These are phyloP conservation scores for Orchesellides sinensis DNA, from an alignment of 2,888 invertebrate genomes.

Conservation along the genomic window DNA sequence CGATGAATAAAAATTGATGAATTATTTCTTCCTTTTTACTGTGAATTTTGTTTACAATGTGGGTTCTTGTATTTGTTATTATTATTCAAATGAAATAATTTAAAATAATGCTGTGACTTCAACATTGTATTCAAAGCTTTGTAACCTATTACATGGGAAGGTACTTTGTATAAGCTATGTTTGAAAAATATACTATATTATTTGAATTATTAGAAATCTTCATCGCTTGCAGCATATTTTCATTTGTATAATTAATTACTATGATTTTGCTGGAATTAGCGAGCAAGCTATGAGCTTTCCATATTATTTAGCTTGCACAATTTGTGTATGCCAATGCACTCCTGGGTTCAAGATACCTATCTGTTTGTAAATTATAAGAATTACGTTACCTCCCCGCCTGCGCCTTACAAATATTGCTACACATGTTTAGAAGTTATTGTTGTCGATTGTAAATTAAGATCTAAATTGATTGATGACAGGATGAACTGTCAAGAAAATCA, in stretches of 20 bases:
- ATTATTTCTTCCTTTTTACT: conserved; percentile 19
- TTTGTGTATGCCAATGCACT: no score
- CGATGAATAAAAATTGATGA: conserved; percentile 43
- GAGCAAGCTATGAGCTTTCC: no score
- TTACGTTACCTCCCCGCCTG: conserved; percentile 54
- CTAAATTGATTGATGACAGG: conserved; percentile 70
- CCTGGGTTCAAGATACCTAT: neutral
- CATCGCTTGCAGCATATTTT: conserved; percentile 38
- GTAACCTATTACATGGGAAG: no score
- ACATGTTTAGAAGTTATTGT: no score
- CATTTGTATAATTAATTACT: conserved; percentile 61
- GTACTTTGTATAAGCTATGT: no score
- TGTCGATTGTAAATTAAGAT: conserved; percentile 68
- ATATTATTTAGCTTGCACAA: no score
- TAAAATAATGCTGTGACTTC: no score
- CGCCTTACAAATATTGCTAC: conserved; percentile 36
- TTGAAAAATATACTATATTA: no score
- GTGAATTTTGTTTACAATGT: conserved; percentile 48
- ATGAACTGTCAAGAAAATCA: conserved; percentile 44
- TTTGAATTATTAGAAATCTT: no score
- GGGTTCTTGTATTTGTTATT: no score
- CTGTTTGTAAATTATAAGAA: neutral
- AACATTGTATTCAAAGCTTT: no score
- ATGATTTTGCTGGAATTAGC: conserved; percentile 58
- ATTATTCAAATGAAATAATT: no score